Base-by-base conservation (phyloP, 2,113 vertebrate species). In the Daubentonia madagascariensis region DNA sequence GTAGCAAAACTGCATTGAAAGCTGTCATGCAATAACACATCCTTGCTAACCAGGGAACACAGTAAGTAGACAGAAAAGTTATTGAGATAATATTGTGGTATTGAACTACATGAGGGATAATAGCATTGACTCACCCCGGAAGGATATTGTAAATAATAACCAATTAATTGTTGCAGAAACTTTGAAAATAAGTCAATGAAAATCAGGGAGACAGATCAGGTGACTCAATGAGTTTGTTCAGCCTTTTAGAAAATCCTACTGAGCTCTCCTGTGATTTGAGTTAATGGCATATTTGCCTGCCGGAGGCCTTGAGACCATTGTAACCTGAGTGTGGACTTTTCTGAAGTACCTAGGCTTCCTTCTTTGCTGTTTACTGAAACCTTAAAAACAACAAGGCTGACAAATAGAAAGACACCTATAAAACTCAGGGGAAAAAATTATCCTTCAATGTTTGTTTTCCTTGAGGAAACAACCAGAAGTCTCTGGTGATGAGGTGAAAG, bases 131-230 rank as follows among this genome's bases (percentile, higher is more conserved):
- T 81, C 11, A 20, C 16, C 14, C 40, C 48, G 91, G 72, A 92
- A 90, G 35, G 32, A 80, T 94, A 94, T 43, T 85, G 17, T 83
- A 91, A 78, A 87, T 92, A 91, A 94, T 75, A 85, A 89, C 30
- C 54, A 97, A 87, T 96, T 96, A 94, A 89, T 92, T 88, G 43
- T 96, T 89, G 40, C 37, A 96, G 67, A 89, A 94, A 95, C 37
- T 84, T 95, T 94, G 59, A 91, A 85, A 94, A 93, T 73, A 85
- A 89, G 83, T 85, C 37, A 20, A 5, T 97, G 61, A 81, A 89
- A 91, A 96, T 81, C n/a, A 87, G 37, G 32, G 35, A 84, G 67
- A 70, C 1, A 76, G 32, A 79, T 68, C 12, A 89, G 9, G 28
- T 48, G 35, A 83, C 37, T 50, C n/a, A 35, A 11, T 61, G 17